phyloP scores from a whole-genome alignment of 2,113 vertebrate genomes.

The Grus americana region DNA sequence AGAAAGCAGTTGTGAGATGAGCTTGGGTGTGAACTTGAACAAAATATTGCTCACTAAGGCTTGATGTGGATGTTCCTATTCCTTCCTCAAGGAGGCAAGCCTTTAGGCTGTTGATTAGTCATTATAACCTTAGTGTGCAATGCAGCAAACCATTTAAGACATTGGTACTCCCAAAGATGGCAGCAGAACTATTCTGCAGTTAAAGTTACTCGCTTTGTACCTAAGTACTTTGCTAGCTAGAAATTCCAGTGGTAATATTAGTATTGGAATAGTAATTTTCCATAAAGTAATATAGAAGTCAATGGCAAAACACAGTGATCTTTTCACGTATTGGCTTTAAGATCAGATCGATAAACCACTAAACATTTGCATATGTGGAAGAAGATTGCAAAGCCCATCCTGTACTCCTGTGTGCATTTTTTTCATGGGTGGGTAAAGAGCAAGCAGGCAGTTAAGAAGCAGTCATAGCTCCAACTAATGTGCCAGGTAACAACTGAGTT shows the following conservation, averaged over 20 bases:
- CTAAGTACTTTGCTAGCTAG: background rate
- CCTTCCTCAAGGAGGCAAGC: background rate
- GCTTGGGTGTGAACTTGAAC: background rate
- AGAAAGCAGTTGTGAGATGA: background rate
- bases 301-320: background rate
- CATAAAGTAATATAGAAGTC: rapidly evolving
- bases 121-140: background rate
- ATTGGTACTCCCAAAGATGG: background rate
- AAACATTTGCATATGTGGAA: background rate
- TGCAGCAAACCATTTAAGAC: background rate
- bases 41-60: background rate
- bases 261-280: background rate
- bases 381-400: background rate
- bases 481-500: background rate
- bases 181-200: background rate
- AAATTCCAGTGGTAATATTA: background rate
- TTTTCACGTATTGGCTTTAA: background rate
- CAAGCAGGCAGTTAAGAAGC: background rate
- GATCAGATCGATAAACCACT: background rate
- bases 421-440: background rate
- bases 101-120: background rate
- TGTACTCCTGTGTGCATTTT: background rate
- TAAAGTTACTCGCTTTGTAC: background rate
- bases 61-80: background rate
- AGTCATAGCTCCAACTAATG: background rate